Percentiles rank a stretch among this genome's conserved stretches.
Conservation (phyloP, 2,113 vertebrate species). For the Macrotus californicus region DNA sequence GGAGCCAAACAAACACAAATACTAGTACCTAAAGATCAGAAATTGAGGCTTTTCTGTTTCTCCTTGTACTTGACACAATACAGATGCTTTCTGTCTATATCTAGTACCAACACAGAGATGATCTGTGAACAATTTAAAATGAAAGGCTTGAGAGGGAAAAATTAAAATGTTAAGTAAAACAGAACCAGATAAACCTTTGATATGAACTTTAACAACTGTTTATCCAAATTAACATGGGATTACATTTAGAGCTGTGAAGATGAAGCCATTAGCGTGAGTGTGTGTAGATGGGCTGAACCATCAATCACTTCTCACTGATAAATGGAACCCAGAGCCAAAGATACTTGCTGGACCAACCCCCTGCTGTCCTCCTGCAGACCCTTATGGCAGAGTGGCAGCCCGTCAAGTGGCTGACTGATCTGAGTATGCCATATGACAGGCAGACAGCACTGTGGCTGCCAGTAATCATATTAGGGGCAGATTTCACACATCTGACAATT, state of each 20-base stretch:
- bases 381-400: background rate
- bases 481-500: background rate
- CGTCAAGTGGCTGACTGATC: background rate
- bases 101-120: background rate
- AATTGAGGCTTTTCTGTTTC: background rate
- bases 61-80: background rate
- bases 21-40: background rate
- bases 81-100: slow-evolving; percentile 11
- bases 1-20: background rate
- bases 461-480: background rate
- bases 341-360: background rate
- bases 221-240: slow-evolving; percentile 29
- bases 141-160: background rate
- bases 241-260: background rate
- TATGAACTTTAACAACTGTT: background rate
- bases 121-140: slow-evolving; percentile 12
- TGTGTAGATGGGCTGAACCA: background rate
- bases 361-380: background rate
- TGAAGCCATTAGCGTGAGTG: background rate
- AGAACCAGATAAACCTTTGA: slow-evolving; percentile 40
- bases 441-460: background rate
- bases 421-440: background rate
- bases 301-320: background rate
- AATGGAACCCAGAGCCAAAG: slow-evolving; percentile 11
- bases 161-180: slow-evolving; percentile 45